Evolutionary conservation across 1,140 invertebrate genomes (phyloP).

Genomic region (Acyrthosiphon pisum): DNA sequence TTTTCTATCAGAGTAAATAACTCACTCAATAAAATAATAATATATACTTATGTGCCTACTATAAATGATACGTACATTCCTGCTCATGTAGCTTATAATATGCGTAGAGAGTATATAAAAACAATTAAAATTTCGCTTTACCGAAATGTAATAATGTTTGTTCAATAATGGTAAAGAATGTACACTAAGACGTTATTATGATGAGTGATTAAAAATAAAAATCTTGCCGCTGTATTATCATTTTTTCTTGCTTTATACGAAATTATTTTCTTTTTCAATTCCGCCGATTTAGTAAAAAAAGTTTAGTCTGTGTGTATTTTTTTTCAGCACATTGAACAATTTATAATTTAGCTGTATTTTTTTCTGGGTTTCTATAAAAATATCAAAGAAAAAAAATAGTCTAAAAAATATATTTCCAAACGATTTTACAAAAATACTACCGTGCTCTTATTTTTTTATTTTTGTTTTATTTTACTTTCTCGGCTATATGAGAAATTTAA

Average conservation of each 20-base stretch:
- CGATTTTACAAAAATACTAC: neutral
- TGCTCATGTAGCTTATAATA: neutral
- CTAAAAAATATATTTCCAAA: neutral
- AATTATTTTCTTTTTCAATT: neutral
- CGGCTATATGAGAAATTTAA: neutral
- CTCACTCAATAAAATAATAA: neutral
- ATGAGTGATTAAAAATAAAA: constrained; percentile 18
- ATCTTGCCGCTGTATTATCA: neutral
- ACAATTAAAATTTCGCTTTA: neutral
- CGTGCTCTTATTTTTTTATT: neutral
- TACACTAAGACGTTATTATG: neutral
- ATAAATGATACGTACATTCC: too few species aligned
- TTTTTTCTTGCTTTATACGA: neutral
- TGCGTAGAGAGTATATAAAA: neutral
- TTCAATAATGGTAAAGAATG: neutral
- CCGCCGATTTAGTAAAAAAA: neutral
- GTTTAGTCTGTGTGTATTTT: neutral
- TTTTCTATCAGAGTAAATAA: neutral
- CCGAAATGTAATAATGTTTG: neutral
- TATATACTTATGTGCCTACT: neutral
- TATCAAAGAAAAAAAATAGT: neutral
- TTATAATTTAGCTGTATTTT: constrained; percentile 13
- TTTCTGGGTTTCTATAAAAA: neutral
- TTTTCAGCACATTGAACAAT: neutral
- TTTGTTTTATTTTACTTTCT: neutral